These are phyloP conservation scores for Norana najaformis DNA, from an alignment of 2,888 invertebrate species.

Conservation along the genomic window DNA sequence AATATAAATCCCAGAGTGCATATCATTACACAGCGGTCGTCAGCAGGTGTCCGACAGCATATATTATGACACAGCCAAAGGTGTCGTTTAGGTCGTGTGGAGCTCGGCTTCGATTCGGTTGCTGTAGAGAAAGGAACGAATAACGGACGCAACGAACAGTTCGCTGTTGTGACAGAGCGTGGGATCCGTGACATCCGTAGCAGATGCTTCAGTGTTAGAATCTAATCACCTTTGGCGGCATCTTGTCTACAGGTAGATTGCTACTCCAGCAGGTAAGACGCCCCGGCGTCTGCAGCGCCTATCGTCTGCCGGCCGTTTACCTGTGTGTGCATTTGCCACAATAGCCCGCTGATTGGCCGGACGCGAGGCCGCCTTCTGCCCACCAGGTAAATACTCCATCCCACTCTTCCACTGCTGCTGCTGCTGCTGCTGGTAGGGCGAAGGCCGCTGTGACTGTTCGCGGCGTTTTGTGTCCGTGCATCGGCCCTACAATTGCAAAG, in stretches of 20 bases:
- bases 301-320: not conserved
- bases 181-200: not conserved
- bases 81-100: not conserved
- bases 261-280: conserved; percentile 13
- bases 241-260: conserved; percentile 7
- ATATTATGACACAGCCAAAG: not conserved
- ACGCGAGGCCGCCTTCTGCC: not conserved
- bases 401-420: not conserved
- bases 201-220: conserved; percentile 2
- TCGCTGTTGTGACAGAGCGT: not conserved
- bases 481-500: not conserved
- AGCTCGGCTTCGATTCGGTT: not conserved
- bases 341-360: not conserved
- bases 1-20: not conserved
- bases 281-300: not conserved
- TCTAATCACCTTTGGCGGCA: not conserved
- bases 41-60: not conserved
- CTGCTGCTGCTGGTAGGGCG: not conserved
- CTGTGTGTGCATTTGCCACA: not conserved
- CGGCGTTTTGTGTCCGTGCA: not conserved
- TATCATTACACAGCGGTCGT: not conserved
- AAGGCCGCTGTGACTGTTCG: conserved; percentile 5
- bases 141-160: not conserved
- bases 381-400: not conserved
- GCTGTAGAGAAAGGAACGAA: not conserved